A percentile compares a stretch with the other conserved stretches of the same genome.
phyloP scores from a whole-genome alignment of 2,797 vertebrate genomes.

The Clarias laeviceps region DNA sequence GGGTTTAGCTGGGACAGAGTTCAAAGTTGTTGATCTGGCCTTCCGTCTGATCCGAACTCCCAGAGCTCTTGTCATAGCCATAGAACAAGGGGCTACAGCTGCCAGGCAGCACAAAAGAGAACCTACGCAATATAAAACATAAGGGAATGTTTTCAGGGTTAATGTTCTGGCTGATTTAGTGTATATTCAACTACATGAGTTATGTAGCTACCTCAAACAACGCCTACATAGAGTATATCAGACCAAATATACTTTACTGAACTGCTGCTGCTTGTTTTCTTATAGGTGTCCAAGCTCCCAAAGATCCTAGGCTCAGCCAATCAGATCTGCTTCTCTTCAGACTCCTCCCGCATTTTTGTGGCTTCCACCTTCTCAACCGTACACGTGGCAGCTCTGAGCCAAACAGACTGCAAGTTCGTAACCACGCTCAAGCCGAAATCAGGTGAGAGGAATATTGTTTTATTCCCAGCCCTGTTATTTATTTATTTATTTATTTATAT shows the following conservation, averaged over 20 bases:
- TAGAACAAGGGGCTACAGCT: no score
- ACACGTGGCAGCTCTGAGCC: conserved; percentile 75
- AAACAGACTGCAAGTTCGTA: conserved; percentile 75
- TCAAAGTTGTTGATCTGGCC: no score
- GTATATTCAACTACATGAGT: neutral
- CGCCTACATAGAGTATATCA: neutral
- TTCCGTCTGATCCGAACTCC: no score
- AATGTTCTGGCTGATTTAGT: no score
- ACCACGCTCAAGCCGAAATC: conserved; percentile 78
- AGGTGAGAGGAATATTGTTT: conserved; percentile 66
- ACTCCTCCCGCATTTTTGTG: conserved; percentile 83
- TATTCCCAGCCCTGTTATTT: neutral
- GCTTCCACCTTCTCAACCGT: conserved; percentile 78
- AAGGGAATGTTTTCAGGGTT: no score
- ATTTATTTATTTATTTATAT: neutral
- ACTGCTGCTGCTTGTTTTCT: neutral
- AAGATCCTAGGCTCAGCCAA: conserved; percentile 75
- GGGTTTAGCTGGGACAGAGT: no score
- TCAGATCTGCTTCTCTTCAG: conserved; percentile 86
- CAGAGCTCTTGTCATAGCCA: no score
- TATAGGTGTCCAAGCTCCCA: conserved; percentile 78
- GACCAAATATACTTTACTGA: neutral
- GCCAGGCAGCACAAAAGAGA: no score
- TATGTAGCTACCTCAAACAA: neutral
- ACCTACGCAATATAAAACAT: no score